These are phyloP conservation scores for Noctuana brunneofusca DNA, from an alignment of 2,888 invertebrate genomes.

Conservation along the genomic window DNA sequence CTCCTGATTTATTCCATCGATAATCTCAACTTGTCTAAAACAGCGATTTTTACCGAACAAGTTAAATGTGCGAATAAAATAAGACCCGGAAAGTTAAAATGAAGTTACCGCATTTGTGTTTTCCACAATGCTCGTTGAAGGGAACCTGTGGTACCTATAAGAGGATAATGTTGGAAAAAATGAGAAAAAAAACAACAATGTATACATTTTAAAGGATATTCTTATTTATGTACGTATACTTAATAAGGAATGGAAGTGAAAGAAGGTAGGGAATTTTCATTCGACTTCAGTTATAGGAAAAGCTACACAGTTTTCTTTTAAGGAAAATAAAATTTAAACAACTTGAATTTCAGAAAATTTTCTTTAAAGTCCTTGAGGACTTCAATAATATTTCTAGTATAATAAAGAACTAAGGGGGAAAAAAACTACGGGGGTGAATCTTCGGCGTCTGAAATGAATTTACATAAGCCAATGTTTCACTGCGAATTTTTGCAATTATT, in stretches of 20 bases:
- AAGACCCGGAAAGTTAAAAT: constrained; percentile 10
- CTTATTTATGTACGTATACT: no score
- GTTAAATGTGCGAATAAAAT: constrained; percentile 26
- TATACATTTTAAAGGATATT: background rate
- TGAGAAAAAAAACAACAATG: background rate
- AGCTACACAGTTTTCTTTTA: no score
- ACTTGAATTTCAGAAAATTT: background rate
- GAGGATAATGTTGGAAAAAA: background rate
- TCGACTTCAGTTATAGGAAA: no score
- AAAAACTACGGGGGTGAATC: background rate
- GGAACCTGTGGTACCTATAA: background rate
- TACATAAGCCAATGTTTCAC: background rate
- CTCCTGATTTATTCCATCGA: constrained; percentile 64
- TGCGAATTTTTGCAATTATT: background rate
- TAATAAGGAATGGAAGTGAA: background rate
- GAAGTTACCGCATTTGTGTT: no score
- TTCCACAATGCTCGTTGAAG: background rate
- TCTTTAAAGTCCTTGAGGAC: background rate
- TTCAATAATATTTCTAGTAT: background rate
- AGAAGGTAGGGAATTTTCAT: no score
- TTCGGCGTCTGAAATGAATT: no score
- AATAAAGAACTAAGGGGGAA: background rate
- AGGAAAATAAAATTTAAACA: no score
- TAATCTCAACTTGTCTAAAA: constrained; percentile 55
- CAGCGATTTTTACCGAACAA: constrained; percentile 18